These are phyloP conservation scores for Phylloscopus whistleri DNA, from an alignment of 2,113 vertebrate genomes.

Conservation along the genomic window DNA sequence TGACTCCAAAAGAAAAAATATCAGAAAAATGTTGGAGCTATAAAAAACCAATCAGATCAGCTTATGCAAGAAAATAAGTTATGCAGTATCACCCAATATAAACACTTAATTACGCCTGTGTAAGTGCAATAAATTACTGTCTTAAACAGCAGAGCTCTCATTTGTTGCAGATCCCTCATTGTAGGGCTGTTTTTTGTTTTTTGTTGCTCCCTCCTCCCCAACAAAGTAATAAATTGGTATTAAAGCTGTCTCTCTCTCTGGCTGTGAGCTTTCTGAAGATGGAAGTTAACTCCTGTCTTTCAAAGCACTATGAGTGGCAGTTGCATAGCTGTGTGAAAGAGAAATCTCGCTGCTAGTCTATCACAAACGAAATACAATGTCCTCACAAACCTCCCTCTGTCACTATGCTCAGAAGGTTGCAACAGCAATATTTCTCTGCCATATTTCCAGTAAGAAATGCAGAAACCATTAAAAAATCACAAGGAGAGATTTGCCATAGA, in stretches of 20 bases:
- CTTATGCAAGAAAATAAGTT: background rate
- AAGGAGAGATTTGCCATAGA: conserved; percentile 24
- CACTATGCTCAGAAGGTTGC: background rate
- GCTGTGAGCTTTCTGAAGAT: conserved; percentile 43
- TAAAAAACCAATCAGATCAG: background rate
- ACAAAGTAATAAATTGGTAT: background rate
- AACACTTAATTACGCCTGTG: conserved; percentile 1
- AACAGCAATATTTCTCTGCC: background rate
- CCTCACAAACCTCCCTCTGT: background rate
- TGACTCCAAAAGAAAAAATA: background rate
- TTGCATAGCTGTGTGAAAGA: background rate
- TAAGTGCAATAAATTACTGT: conserved; percentile 27
- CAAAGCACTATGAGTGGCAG: conserved; percentile 33
- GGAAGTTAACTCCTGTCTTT: conserved; percentile 67
- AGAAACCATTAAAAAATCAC: conserved; percentile 8
- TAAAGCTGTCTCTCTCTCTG: conserved; percentile 1
- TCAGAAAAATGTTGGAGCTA: background rate
- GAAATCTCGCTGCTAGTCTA: conserved; percentile 28
- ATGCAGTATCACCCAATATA: background rate
- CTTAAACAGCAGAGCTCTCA: background rate
- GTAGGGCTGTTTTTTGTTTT: background rate
- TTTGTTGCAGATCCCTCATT: background rate
- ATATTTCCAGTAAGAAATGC: background rate
- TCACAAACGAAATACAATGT: background rate
- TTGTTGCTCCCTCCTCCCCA: background rate